Evolutionary conservation across 1,140 invertebrate genomes (phyloP).

Genomic region (Lysiphlebus fabarum): DNA sequence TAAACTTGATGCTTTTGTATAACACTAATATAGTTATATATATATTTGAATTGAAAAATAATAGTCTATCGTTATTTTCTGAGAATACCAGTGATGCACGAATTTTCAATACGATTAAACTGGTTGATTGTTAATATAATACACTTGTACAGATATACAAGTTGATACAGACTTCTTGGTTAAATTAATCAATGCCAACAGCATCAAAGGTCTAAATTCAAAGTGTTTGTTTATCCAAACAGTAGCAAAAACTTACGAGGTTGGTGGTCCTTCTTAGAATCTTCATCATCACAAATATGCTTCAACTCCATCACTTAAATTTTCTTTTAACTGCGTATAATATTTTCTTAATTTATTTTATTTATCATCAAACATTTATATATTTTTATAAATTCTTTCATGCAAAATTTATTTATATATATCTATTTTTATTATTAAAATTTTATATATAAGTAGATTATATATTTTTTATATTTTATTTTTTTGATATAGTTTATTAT

Average conservation of each 20-base stretch:
- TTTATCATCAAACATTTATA: not conserved
- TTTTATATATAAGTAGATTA: not conserved
- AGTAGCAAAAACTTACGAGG: slow-evolving; percentile 30
- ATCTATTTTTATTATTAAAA: slow-evolving; percentile 4
- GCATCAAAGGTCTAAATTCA: slow-evolving; percentile 47
- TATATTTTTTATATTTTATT: not conserved
- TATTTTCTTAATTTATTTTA: slow-evolving; percentile 12
- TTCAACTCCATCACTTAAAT: slow-evolving; percentile 5
- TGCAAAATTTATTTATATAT: not conserved
- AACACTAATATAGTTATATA: too few relatives aligned
- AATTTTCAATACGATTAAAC: slow-evolving; percentile 4
- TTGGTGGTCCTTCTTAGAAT: slow-evolving; percentile 40
- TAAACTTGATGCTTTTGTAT: too few relatives aligned
- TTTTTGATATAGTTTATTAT: not conserved
- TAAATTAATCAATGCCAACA: slow-evolving; percentile 49
- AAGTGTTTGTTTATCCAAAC: slow-evolving; percentile 50
- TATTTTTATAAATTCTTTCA: not conserved
- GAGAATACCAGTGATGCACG: not conserved
- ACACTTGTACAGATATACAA: slow-evolving; percentile 3
- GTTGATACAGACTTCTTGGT: slow-evolving; percentile 33
- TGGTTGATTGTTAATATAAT: not conserved
- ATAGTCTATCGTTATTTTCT: not conserved
- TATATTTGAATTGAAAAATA: not conserved
- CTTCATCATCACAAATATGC: slow-evolving; percentile 25
- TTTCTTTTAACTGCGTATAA: not conserved